Percentiles rank a stretch among this genome's conserved stretches.
Evolutionary conservation across 1,140 invertebrate genomes (phyloP).

Genomic region (Lepidurus couesii): DNA sequence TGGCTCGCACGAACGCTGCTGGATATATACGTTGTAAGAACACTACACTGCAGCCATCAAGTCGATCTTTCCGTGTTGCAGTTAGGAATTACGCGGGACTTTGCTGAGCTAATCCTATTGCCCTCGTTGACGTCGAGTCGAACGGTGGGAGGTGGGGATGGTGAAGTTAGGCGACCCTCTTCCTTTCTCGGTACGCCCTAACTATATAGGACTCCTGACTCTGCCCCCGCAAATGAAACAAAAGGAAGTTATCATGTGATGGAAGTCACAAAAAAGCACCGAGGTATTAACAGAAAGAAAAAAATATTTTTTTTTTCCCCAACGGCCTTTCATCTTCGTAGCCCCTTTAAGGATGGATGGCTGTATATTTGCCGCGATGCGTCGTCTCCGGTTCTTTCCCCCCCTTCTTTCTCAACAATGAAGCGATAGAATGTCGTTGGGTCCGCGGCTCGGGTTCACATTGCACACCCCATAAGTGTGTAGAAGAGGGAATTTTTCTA

Average conservation of each 20-base stretch:
- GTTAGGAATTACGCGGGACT: neutral
- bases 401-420: neutral
- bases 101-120: conserved; percentile 15
- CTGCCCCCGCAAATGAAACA: neutral
- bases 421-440: neutral
- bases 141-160: neutral
- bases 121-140: neutral
- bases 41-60: conserved; percentile 7
- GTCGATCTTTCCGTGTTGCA: conserved; percentile 15
- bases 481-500: neutral
- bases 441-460: neutral
- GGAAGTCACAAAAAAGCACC: too few relatives aligned
- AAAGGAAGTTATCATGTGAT: too few relatives aligned
- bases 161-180: too few relatives aligned
- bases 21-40: neutral
- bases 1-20: neutral
- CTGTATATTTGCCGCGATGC: too few relatives aligned
- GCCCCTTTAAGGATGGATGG: too few relatives aligned
- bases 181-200: neutral
- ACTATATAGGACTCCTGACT: neutral
- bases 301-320: too few relatives aligned
- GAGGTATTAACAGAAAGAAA: too few relatives aligned
- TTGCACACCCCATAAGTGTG: neutral
- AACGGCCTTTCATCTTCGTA: too few relatives aligned
- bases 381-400: too few relatives aligned